Evolutionary conservation across 2,113 vertebrate genomes (phyloP).

Genomic region (Ctenomys sociabilis): DNA sequence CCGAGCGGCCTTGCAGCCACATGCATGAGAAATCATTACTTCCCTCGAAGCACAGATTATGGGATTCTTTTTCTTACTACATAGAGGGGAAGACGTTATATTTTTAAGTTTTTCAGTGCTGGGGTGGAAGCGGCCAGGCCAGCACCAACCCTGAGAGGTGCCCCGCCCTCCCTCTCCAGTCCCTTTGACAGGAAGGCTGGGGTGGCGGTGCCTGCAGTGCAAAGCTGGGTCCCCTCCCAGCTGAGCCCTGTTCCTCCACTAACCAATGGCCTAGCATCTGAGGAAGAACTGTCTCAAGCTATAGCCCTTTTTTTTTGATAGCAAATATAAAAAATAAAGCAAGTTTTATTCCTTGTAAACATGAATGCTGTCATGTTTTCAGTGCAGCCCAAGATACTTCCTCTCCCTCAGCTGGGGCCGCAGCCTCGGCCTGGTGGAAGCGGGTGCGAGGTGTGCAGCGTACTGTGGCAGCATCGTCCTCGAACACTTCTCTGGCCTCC

Average conservation of each 20-base stretch:
- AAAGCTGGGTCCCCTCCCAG: background rate
- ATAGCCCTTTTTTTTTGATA: background rate
- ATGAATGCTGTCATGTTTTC: background rate
- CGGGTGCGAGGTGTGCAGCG: background rate
- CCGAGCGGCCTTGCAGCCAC: accelerated
- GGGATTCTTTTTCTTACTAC: background rate
- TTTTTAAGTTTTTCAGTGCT: background rate
- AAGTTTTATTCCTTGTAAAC: background rate
- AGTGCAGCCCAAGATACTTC: background rate
- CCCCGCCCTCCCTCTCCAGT: too few species aligned
- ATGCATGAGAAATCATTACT: background rate
- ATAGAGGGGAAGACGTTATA: background rate
- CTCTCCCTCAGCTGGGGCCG: background rate
- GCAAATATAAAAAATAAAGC: background rate
- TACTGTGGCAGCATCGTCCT: constrained; percentile 86
- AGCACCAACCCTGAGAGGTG: background rate
- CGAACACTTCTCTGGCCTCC: constrained; percentile 94
- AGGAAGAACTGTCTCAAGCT: background rate
- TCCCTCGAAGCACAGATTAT: background rate
- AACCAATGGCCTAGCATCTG: background rate
- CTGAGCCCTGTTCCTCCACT: background rate
- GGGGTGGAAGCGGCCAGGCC: background rate
- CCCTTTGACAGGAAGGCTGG: background rate
- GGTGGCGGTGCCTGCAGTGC: background rate
- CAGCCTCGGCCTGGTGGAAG: too few species aligned